phyloP scores from a whole-genome alignment of 2,113 vertebrate genomes.

The Myocastor coypus region DNA sequence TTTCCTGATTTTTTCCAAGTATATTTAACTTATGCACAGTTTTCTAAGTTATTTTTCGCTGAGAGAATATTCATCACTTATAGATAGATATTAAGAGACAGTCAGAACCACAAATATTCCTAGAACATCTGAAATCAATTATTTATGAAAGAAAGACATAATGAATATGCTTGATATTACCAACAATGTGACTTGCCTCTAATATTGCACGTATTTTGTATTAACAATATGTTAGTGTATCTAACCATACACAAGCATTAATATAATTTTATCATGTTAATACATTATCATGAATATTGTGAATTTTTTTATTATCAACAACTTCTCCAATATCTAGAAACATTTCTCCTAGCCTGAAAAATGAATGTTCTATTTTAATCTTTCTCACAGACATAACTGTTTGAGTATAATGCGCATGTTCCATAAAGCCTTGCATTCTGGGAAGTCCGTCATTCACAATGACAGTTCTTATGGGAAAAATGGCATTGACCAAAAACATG shows the following conservation, averaged over 20 bases:
- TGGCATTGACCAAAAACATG: neutral
- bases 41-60: neutral
- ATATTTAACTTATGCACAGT: neutral
- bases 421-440: neutral
- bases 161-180: neutral
- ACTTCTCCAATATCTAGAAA: neutral
- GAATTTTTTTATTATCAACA: neutral
- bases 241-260: neutral
- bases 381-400: neutral
- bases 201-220: neutral
- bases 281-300: neutral
- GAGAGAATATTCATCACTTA: neutral
- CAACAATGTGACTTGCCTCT: neutral
- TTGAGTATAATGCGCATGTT: neutral
- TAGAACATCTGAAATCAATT: neutral
- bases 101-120: neutral
- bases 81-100: neutral
- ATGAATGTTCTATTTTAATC: neutral
- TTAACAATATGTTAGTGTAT: neutral
- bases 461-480: neutral
- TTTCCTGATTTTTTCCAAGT: neutral
- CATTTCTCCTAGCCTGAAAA: neutral
- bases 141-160: neutral
- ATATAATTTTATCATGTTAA: too few species aligned
- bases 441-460: neutral